A percentile compares a stretch with the other conserved stretches of the same genome.
Conservation (phyloP, 2,113 vertebrate species). For the Rhea americana region DNA sequence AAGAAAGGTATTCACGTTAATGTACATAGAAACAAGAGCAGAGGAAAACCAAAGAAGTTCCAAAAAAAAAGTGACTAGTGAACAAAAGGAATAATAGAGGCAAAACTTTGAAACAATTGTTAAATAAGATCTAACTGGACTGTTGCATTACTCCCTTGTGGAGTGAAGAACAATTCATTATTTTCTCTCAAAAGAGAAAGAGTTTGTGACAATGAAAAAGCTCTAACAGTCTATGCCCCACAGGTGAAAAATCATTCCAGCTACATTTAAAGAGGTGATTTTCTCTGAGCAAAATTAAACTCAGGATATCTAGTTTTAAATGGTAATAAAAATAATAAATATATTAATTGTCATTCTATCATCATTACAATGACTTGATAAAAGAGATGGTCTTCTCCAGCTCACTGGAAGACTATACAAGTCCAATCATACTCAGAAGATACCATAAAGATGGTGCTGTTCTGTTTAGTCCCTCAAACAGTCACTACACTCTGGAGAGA, state of each 20-base stretch:
- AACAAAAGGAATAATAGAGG: not conserved
- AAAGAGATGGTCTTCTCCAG: not conserved
- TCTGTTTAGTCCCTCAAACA: not conserved
- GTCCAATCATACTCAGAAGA: not conserved
- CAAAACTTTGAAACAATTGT: not conserved
- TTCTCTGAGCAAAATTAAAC: not conserved
- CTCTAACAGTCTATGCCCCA: not conserved
- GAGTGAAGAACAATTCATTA: not conserved
- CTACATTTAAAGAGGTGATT: not conserved
- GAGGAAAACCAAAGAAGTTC: not conserved
- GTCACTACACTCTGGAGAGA: not conserved
- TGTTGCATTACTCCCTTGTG: not conserved
- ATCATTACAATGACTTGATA: not conserved
- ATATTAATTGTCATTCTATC: not conserved
- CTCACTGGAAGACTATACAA: not conserved
- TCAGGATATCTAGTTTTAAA: not conserved
- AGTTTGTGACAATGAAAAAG: not conserved
- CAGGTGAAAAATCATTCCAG: conserved; percentile 12
- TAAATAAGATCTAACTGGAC: not conserved
- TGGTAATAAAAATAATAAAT: not conserved
- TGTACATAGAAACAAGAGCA: not conserved
- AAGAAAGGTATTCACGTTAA: not conserved
- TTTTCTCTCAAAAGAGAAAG: not conserved
- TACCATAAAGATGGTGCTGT: not conserved
- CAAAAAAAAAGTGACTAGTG: not conserved